These are phyloP conservation scores for Lophotis ruficrista DNA, from an alignment of 2,113 vertebrate species.

Conservation along the genomic window DNA sequence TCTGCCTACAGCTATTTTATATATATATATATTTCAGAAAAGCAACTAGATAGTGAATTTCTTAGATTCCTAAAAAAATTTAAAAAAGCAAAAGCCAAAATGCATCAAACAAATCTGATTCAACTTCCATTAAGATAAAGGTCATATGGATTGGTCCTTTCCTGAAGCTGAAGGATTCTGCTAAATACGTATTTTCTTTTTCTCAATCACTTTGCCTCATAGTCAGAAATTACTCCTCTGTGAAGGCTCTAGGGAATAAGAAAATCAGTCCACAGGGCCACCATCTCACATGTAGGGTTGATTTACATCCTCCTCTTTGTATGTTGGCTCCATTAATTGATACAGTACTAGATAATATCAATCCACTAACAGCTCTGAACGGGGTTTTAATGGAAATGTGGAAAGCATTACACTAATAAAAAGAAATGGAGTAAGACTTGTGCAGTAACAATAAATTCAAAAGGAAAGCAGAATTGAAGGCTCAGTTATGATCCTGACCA, in stretches of 20 bases:
- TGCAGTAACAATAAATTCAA: conserved; percentile 40
- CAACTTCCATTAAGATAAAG: neutral
- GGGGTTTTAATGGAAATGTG: conserved; percentile 44
- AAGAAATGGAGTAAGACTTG: conserved; percentile 56
- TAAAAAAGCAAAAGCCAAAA: neutral
- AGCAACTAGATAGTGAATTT: neutral
- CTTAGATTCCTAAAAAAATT: neutral
- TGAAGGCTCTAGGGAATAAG: neutral
- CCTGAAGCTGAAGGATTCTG: neutral
- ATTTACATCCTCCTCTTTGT: conserved; percentile 51
- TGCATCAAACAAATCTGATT: neutral
- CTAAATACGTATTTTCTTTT: neutral
- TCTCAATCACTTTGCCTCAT: neutral
- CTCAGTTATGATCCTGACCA: neutral
- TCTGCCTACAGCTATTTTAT: neutral
- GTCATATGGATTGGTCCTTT: neutral
- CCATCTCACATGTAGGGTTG: conserved; percentile 7
- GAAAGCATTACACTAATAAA: conserved; percentile 54
- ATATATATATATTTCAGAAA: neutral
- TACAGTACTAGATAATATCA: conserved; percentile 40
- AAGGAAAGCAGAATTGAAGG: neutral
- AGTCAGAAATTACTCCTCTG: conserved; percentile 2
- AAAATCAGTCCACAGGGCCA: neutral
- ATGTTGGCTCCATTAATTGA: conserved; percentile 67
- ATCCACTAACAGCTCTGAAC: conserved; percentile 59